Evolutionary conservation across 2,888 invertebrate species (phyloP), one percentile per base, ranked within the genome.

Genomic region (Cosmia trapezina): DNA sequence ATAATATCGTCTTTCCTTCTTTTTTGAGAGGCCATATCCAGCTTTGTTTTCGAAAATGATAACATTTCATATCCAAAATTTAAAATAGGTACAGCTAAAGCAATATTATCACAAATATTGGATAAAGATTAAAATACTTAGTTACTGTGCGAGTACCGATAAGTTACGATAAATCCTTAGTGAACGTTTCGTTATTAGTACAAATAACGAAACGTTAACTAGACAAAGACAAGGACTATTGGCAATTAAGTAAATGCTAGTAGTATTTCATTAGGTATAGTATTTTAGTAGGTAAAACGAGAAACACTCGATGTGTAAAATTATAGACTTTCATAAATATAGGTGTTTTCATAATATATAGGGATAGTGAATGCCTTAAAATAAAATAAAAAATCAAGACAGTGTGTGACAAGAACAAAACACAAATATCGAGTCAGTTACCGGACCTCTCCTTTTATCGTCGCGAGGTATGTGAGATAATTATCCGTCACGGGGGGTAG

Each of bases 401-500:
- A 28, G 37, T 68, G 33, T 60, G 61, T 51, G 37, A 69, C 28
- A 71, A 60, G 41, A 14, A 62, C 68, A 57, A 64, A 64, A 64
- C 7, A 70, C 11, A 71, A 73, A 63, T 60, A 73, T 59, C 28
- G 51, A 60, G 41, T 72, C 60, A 59, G 56, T 70, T 70, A 63
- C 51, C 28, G 54, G 51, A 62, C 59, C 57, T 68, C 54, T 81
- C 85, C 85, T 86, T 86, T 82, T 84, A 86, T 90, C 89, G 87
- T 91, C 89, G 91, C 90, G 90, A 88, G 87, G 88, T 89, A 90
- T 89, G 89, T 87, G 85, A 88, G 90, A 91, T 93, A 92, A 94
- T 94, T 93, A 92, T 90, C 89, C 91, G 87, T 91, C 92, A 90
- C 89, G 77, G 89, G 87, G 91, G 91, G 88, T 90, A 91, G 88